Evolutionary conservation across 2,888 invertebrate species (phyloP).

Genomic region (Dasysyrphus albostriatus): DNA sequence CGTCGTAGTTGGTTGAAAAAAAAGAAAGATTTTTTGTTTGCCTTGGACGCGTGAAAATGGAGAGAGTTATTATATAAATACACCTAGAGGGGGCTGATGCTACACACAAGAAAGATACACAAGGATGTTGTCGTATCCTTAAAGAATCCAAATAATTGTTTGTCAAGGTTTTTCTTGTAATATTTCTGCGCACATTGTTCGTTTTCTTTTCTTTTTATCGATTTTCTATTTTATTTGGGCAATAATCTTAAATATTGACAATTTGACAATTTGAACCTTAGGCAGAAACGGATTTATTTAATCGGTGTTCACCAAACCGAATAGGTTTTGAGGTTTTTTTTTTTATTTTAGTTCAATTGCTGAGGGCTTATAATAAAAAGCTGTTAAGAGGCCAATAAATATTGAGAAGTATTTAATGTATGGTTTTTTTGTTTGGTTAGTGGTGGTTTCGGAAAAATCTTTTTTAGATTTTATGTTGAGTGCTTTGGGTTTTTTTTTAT

Average conservation of each 20-base stretch:
- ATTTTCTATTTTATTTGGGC: conserved; percentile 61
- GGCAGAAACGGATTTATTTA: conserved; percentile 20
- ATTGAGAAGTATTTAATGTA: conserved; percentile 33
- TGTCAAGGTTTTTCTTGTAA: conserved; percentile 34
- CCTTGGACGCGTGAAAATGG: background rate
- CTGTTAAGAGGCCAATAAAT: conserved; percentile 29
- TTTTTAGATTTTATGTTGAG: background rate
- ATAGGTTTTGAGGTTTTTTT: conserved; percentile 19
- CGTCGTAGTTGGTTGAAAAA: conserved; percentile 11
- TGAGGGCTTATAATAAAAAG: background rate
- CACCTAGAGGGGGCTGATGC: background rate
- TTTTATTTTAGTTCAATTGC: background rate
- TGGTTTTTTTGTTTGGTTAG: conserved; percentile 15
- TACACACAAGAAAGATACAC: background rate
- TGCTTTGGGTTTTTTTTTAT: background rate
- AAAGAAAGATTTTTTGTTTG: background rate
- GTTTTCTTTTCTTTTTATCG: conserved; percentile 32
- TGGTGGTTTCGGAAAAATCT: background rate
- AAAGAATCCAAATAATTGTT: conserved; percentile 50
- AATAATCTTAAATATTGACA: conserved; percentile 66
- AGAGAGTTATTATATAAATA: conserved; percentile 6
- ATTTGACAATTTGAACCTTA: conserved; percentile 28
- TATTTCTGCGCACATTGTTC: conserved; percentile 3
- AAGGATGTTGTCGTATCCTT: background rate
- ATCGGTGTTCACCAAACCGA: conserved; percentile 8